Evolutionary conservation across 2,888 invertebrate species (phyloP), one percentile per base, ranked within the genome.

Genomic region (Rhopalosiphum nymphaeae): DNA sequence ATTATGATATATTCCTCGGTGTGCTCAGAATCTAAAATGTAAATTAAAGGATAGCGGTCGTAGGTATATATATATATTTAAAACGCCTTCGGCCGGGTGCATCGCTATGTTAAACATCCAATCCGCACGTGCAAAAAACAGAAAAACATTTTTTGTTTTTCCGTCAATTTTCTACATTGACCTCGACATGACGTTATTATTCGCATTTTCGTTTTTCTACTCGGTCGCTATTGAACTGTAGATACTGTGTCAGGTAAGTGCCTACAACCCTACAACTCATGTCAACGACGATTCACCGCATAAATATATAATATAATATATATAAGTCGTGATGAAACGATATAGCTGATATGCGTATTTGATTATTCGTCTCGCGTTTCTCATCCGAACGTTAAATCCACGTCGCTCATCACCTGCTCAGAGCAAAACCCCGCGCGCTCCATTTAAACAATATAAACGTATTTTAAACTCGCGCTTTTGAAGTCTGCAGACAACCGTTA

Each of bases 291-390:
- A 21, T 53, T 53, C 53, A 21, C 53, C 16, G 53, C 53, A 53
- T 53, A 53, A 21, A 53, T 5, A 53, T 53, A n/a, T n/a, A n/a
- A n/a, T n/a, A n/a, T n/a, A n/a, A n/a, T 53, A 21, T 53, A 21
- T 53, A 11, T 61, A 78, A 78, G 78, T 78, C 21, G 0, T 78
- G 36, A 78, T 21, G 78, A 78, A 36, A 78, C 7, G 16, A 78
- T 78, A 36, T 21, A 9, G 21, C 78, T 1, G 7, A 7, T 9
- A 86, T 67, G n/a, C 13, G 46, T n/a, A 53, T 88, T 88, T 88
- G 53, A 91, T 85, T 85, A 91, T 91, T 91, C 84, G 56, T 84
- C 16, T 85, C 44, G 91, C 56, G 84, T 91, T 85, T 56, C 21
- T n/a, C 85, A 21, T 78, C 36, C 46, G 21, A 90, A 44, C 49